These are phyloP conservation scores for Psittacula echo DNA, from an alignment of 2,797 vertebrate species.

Conservation along the genomic window DNA sequence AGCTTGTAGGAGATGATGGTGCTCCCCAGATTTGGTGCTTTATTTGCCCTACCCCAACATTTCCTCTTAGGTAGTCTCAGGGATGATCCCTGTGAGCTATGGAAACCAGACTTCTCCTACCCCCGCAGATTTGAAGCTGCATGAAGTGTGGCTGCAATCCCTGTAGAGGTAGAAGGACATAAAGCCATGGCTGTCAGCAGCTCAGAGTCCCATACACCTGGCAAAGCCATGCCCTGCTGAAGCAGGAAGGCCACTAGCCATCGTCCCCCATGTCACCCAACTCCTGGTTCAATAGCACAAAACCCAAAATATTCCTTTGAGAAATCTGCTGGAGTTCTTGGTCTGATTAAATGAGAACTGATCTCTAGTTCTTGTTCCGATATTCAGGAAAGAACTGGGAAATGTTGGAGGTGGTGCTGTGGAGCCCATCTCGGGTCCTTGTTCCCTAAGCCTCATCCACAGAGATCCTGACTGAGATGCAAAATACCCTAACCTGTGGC, in stretches of 20 bases:
- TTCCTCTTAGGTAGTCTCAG: not conserved
- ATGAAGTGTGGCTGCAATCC: not conserved
- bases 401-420: not conserved
- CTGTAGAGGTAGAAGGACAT: not conserved
- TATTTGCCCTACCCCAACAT: accelerated
- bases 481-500: not conserved
- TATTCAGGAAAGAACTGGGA: not conserved
- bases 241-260: not conserved
- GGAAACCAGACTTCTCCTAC: not conserved
- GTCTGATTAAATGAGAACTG: not conserved
- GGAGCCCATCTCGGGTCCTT: not conserved
- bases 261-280: not conserved
- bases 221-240: not conserved
- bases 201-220: accelerated
- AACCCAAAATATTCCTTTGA: not conserved
- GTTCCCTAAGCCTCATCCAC: not conserved
- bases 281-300: not conserved
- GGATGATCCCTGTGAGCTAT: not conserved
- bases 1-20: not conserved
- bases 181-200: not conserved
- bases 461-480: not conserved
- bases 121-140: not conserved
- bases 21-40: not conserved
- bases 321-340: not conserved
- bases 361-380: not conserved